These are phyloP conservation scores for Luidia sarsii DNA, from an alignment of 53 echinoderm and acorn worm species.

Conservation along the genomic window DNA sequence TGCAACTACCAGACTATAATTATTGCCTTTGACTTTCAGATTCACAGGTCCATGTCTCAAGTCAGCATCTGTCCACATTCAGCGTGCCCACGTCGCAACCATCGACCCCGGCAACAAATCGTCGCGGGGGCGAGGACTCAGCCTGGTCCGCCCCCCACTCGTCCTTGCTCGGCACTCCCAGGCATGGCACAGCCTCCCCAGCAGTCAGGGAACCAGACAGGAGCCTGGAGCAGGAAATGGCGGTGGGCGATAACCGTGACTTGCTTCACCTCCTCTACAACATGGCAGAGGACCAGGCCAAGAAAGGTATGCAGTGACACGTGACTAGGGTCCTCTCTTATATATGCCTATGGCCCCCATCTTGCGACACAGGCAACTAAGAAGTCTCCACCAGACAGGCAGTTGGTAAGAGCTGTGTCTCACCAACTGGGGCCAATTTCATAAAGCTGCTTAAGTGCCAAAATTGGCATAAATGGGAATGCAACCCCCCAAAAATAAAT, in stretches of 20 bases:
- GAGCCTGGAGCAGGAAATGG: conserved; percentile 22
- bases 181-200: background rate
- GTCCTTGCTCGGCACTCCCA: background rate
- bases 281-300: conserved; percentile 93
- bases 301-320: conserved; percentile 65
- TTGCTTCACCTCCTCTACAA: conserved; percentile 86
- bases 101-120: too few relatives aligned
- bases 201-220: conserved; percentile 19
- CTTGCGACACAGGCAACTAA: background rate
- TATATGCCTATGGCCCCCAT: background rate
- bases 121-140: too few relatives aligned
- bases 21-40: too few relatives aligned
- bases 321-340: background rate
- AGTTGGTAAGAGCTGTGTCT: background rate
- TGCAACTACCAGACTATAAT: too few relatives aligned
- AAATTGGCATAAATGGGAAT: too few relatives aligned
- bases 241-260: conserved; percentile 67
- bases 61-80: too few relatives aligned
- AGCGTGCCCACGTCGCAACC: too few relatives aligned
- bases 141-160: too few relatives aligned
- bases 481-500: background rate
- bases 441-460: too few relatives aligned
- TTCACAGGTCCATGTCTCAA: too few relatives aligned
- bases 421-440: background rate
- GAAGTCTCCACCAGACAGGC: background rate